These are phyloP conservation scores for Resseliella maxima DNA, from an alignment of 2,888 invertebrate genomes.

Conservation along the genomic window DNA sequence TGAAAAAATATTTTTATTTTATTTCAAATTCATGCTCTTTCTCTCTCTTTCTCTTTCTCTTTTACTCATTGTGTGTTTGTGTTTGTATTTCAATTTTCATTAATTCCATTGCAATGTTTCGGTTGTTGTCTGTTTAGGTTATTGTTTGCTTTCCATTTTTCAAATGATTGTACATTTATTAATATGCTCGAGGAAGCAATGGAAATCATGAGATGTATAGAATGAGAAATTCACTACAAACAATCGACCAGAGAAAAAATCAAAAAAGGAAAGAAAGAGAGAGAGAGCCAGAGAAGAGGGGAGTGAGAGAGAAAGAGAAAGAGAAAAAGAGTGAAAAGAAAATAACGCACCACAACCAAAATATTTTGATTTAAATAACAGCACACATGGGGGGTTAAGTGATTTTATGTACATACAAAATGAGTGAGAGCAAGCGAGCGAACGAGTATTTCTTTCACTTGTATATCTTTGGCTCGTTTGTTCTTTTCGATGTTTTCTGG, in stretches of 20 bases:
- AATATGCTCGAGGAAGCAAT: constrained; percentile 43
- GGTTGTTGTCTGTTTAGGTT: background rate
- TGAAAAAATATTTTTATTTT: background rate
- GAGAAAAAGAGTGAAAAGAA: too few species aligned
- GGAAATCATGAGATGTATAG: background rate
- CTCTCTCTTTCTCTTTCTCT: background rate
- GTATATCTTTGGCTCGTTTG: constrained; percentile 29
- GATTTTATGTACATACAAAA: constrained; percentile 54
- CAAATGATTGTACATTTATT: constrained; percentile 40
- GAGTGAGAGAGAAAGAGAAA: background rate
- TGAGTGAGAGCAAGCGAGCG: background rate
- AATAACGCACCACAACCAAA: constrained; percentile 55
- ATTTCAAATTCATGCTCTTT: background rate
- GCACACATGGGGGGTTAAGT: constrained; percentile 56
- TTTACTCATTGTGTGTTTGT: background rate
- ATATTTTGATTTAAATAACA: constrained; percentile 57
- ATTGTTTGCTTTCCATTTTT: constrained; percentile 48
- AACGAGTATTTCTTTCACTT: background rate
- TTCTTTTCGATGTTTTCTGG: constrained; percentile 19
- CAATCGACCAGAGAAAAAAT: too few species aligned
- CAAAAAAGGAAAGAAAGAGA: too few species aligned
- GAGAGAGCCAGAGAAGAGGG: background rate
- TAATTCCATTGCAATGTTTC: background rate
- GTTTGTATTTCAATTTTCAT: background rate
- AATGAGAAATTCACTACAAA: too few species aligned